Percentiles rank a stretch among this genome's conserved stretches.
These are phyloP conservation scores for Orbicella faveolata DNA, from an alignment of 64 coral and sea anemone genomes.

Conservation along the genomic window DNA sequence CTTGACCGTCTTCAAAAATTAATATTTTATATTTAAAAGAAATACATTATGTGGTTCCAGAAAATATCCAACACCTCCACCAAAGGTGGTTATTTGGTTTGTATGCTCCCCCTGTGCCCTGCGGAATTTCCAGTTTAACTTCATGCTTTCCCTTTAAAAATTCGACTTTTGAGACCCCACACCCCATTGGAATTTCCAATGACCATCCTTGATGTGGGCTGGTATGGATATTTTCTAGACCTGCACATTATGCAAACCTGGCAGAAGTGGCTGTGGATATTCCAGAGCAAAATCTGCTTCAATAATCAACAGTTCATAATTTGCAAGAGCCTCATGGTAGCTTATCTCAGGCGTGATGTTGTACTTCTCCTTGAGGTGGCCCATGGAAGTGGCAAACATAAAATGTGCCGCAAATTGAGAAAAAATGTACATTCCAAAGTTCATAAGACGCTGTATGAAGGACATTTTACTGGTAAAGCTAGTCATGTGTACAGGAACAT, in stretches of 20 bases:
- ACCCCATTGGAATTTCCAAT: no score
- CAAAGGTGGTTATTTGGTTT: no score
- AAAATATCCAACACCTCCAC: no score
- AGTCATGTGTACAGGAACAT: slow-evolving; percentile 10
- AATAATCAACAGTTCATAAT: slow-evolving; percentile 39
- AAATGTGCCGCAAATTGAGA: background rate
- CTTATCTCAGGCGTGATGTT: slow-evolving; percentile 63
- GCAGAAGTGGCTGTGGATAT: slow-evolving; percentile 59
- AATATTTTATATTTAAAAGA: no score
- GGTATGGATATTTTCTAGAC: no score
- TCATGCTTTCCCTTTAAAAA: no score
- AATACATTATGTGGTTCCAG: no score
- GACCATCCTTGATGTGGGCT: no score
- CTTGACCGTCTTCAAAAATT: no score
- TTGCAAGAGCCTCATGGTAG: background rate
- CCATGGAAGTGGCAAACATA: background rate
- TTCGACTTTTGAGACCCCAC: no score
- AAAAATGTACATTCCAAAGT: slow-evolving; percentile 4
- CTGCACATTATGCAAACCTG: slow-evolving; percentile 10
- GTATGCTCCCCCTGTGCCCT: no score
- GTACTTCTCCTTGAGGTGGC: slow-evolving; percentile 30
- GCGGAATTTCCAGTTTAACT: no score
- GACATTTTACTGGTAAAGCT: slow-evolving; percentile 34
- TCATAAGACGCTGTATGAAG: slow-evolving; percentile 53
- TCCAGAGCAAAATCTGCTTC: slow-evolving; percentile 55